Percentiles rank a stretch among this genome's conserved stretches.
These are phyloP conservation scores for Cyprichromis sp. DNA, from an alignment of 2,113 vertebrate genomes.

Conservation along the genomic window DNA sequence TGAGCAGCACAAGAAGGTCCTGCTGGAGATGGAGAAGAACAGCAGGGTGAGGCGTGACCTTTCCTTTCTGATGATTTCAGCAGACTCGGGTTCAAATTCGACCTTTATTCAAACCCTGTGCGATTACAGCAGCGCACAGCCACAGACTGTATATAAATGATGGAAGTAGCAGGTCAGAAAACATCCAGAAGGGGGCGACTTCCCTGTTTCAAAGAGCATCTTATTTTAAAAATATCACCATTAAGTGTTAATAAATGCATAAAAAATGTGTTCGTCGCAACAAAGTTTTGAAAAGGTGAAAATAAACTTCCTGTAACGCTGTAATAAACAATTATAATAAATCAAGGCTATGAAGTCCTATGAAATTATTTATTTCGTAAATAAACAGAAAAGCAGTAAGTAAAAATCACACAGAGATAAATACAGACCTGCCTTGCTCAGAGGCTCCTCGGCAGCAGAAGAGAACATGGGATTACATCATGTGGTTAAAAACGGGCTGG, in stretches of 20 bases:
- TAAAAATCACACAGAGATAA: background rate
- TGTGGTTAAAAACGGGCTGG: background rate
- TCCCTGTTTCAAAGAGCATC: background rate
- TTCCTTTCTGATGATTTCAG: background rate
- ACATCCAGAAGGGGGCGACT: background rate
- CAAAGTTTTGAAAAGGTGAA: background rate
- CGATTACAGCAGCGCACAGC: background rate
- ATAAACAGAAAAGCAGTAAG: background rate
- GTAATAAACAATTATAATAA: background rate
- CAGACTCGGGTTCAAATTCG: background rate
- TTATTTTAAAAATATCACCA: background rate
- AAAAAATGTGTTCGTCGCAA: background rate
- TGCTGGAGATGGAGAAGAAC: conserved; percentile 92
- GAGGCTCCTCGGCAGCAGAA: background rate
- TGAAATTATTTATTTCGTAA: background rate
- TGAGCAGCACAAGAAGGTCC: conserved; percentile 90
- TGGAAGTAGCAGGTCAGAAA: background rate
- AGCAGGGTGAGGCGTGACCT: conserved; percentile 75
- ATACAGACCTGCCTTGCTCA: background rate
- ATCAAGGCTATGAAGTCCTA: too few relatives aligned
- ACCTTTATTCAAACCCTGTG: background rate
- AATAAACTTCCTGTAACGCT: background rate
- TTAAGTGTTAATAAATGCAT: background rate
- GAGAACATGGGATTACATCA: background rate
- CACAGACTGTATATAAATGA: background rate